Evolutionary conservation across 2,797 vertebrate genomes (phyloP).

Genomic region (Tragopan temminckii): DNA sequence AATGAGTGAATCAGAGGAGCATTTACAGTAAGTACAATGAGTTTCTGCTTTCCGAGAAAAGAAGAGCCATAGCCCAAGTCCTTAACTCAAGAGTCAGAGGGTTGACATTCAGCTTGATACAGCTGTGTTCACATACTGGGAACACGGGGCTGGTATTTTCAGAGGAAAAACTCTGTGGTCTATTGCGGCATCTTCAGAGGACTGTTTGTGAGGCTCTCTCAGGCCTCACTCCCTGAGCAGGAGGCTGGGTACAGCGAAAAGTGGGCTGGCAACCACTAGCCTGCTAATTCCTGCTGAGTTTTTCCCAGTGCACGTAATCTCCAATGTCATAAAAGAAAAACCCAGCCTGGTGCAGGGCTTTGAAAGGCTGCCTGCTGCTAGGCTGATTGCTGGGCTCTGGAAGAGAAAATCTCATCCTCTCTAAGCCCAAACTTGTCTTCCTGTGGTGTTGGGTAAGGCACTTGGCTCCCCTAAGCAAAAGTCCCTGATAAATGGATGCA

Average conservation of each 20-base stretch:
- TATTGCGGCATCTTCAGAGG: not conserved
- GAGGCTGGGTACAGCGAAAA: not conserved
- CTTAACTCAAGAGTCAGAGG: not conserved
- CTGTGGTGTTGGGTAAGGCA: not conserved
- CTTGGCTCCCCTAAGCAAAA: not conserved
- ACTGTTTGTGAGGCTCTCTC: not conserved
- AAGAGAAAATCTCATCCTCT: conserved; percentile 3
- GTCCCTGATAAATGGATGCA: not conserved
- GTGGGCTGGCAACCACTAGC: not conserved
- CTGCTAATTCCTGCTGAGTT: not conserved
- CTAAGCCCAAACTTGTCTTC: not conserved
- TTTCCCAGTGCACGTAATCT: not conserved
- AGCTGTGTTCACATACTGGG: not conserved
- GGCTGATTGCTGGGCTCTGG: not conserved
- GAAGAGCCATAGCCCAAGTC: not conserved
- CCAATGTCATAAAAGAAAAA: not conserved
- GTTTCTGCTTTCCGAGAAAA: not conserved
- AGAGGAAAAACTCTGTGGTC: not conserved
- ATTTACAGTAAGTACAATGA: not conserved
- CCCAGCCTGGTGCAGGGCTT: not conserved
- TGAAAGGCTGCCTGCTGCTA: not conserved
- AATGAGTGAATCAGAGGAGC: not conserved
- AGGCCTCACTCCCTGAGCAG: not conserved
- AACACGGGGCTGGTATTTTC: not conserved
- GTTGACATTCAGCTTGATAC: not conserved